Evolutionary conservation across 2,797 vertebrate genomes (phyloP).

Genomic region (Antrozous pallidus): DNA sequence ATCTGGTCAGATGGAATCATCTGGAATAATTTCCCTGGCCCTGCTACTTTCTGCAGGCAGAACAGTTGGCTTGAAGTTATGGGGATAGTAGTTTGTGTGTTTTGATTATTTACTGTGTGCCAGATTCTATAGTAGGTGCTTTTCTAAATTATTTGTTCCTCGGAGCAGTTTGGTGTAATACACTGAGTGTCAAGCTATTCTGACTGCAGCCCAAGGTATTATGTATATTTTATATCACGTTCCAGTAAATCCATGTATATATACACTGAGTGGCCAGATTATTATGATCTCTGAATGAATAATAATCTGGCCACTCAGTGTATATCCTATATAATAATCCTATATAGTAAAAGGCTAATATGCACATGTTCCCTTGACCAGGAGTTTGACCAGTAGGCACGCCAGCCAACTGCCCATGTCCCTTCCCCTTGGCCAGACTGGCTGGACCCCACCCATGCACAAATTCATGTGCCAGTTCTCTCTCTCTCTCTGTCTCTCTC

Average conservation of each 20-base stretch:
- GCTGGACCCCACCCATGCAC: too few relatives aligned
- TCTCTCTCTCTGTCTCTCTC: too few relatives aligned
- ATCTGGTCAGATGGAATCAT: neutral
- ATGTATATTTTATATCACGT: neutral
- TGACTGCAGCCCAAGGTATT: neutral
- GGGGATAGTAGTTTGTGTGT: neutral
- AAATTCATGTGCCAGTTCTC: too few relatives aligned
- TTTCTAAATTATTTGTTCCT: neutral
- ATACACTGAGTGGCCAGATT: too few relatives aligned
- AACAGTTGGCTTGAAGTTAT: neutral
- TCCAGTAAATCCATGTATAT: neutral
- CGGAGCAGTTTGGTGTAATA: neutral
- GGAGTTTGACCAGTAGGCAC: too few relatives aligned
- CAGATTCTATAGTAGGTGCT: neutral
- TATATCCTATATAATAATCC: too few relatives aligned
- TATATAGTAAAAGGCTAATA: too few relatives aligned
- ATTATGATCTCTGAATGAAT: too few relatives aligned
- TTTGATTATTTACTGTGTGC: neutral
- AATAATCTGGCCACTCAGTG: too few relatives aligned
- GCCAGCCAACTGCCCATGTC: too few relatives aligned
- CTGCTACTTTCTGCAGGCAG: neutral
- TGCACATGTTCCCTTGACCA: too few relatives aligned
- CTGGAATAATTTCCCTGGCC: neutral
- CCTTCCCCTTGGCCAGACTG: too few relatives aligned
- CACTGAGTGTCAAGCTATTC: neutral